Evolutionary conservation across 2,797 vertebrate species (phyloP).

Genomic region (Emydoidea blandingii): DNA sequence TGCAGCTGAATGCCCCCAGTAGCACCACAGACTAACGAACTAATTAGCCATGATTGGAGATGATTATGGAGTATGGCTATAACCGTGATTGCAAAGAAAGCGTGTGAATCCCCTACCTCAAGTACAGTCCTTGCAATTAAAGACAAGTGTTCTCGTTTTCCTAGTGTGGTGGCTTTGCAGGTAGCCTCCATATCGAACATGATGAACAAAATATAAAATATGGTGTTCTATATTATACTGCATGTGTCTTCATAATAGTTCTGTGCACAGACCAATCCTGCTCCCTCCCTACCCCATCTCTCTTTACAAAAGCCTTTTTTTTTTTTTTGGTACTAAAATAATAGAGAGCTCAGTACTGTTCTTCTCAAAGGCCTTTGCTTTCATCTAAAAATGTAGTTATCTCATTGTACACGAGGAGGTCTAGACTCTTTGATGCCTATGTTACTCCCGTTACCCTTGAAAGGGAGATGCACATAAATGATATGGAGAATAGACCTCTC

Average conservation of each 20-base stretch:
- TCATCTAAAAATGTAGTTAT: conserved; percentile 10
- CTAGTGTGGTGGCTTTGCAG: conserved; percentile 41
- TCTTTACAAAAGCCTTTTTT: not conserved
- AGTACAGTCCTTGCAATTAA: conserved; percentile 77
- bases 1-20: conserved; percentile 68
- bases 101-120: conserved; percentile 65
- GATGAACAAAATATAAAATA: conserved; percentile 23
- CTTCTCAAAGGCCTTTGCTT: conserved; percentile 34
- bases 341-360: not conserved
- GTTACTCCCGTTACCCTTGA: not conserved
- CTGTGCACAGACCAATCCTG: not conserved
- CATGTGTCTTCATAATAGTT: not conserved
- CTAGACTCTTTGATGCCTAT: not conserved
- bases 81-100: conserved; percentile 79
- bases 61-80: conserved; percentile 78
- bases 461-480: not conserved
- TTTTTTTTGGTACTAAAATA: not conserved
- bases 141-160: conserved; percentile 76
- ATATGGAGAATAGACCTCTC: not conserved
- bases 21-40: conserved; percentile 70
- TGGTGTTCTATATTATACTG: not conserved
- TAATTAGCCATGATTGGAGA: conserved; percentile 81
- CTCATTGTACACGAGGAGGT: not conserved
- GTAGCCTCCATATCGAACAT: not conserved
- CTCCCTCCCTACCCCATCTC: not conserved